Percentiles rank a stretch among this genome's conserved stretches.
Conservation (phyloP, 2,113 vertebrate genomes). For the Onychostruthus taczanowskii region DNA sequence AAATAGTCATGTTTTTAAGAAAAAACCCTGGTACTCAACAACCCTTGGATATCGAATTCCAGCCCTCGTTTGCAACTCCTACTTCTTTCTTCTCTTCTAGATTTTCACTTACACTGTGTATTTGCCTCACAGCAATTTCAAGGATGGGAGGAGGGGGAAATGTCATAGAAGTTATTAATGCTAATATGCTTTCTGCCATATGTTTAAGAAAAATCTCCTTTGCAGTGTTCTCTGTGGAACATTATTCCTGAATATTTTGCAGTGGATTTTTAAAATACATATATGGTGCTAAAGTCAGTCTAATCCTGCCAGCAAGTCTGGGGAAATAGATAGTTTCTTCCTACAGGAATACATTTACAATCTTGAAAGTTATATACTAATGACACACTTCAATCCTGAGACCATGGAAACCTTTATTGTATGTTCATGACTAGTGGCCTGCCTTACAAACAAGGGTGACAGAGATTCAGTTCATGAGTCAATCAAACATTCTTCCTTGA, state of each 20-base stretch:
- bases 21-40: neutral
- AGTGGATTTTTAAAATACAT: neutral
- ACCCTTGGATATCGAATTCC: neutral
- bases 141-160: slow-evolving; percentile 4
- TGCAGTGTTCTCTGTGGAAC: neutral
- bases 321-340: neutral
- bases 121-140: slow-evolving; percentile 4
- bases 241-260: neutral
- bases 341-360: neutral
- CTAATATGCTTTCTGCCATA: slow-evolving; percentile 36
- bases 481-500: neutral
- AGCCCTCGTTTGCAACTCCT: neutral
- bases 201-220: slow-evolving; percentile 31
- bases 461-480: neutral
- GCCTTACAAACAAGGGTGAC: neutral
- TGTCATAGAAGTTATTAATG: slow-evolving; percentile 12
- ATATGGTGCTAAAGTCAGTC: neutral
- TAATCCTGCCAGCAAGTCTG: neutral
- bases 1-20: neutral
- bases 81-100: neutral
- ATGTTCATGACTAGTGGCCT: neutral
- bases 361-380: neutral
- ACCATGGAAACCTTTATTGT: neutral
- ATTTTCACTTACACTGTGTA: neutral
- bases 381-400: neutral